phyloP scores from a whole-genome alignment of 2,888 invertebrate genomes.

The Euclidia mi region DNA sequence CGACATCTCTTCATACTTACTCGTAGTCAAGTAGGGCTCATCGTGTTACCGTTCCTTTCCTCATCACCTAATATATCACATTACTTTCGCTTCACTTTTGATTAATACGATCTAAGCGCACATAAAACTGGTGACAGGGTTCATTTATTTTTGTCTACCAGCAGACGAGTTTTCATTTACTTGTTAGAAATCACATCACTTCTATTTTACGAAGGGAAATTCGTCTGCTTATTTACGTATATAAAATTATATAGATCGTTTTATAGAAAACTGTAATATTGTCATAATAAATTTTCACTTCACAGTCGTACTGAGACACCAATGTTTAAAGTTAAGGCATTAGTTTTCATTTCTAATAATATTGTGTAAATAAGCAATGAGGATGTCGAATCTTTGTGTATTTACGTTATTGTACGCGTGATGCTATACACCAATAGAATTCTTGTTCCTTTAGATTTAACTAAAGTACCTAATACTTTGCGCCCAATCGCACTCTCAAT shows the following conservation, averaged over 20 bases:
- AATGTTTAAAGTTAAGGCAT: conserved; percentile 57
- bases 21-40: conserved; percentile 40
- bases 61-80: conserved; percentile 42
- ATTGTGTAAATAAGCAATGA: conserved; percentile 54
- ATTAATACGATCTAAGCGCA: conserved; percentile 80
- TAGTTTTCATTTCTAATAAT: conserved; percentile 40
- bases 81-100: conserved; percentile 55
- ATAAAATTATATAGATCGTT: conserved; percentile 69
- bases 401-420: conserved; percentile 36
- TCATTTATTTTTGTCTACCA: conserved; percentile 83
- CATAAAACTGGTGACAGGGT: conserved; percentile 88
- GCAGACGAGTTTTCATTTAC: conserved; percentile 76
- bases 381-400: conserved; percentile 38
- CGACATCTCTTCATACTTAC: conserved; percentile 57
- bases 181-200: conserved; percentile 64
- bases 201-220: conserved; percentile 76
- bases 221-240: conserved; percentile 74
- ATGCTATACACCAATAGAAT: conserved; percentile 43
- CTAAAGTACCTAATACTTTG: conserved; percentile 35
- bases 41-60: conserved; percentile 34
- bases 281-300: conserved; percentile 54
- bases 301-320: conserved; percentile 58
- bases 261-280: conserved; percentile 62
- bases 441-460: conserved; percentile 48
- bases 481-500: conserved; percentile 43